Conservation (phyloP, 2,113 vertebrate species). For the Poecile atricapillus region DNA sequence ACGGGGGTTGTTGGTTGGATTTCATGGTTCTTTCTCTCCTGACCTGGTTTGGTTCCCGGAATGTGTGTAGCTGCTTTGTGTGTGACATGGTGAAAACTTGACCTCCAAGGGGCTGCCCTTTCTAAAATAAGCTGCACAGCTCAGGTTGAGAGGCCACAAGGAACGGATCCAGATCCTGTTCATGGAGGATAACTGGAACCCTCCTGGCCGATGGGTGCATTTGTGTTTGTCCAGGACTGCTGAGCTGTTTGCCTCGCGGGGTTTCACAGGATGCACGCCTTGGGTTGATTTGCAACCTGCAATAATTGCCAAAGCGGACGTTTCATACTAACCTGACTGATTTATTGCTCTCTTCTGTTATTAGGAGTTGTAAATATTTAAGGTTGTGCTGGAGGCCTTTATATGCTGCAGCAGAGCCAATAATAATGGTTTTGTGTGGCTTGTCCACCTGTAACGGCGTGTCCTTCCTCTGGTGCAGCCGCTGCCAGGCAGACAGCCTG, state of each 20-base stretch:
- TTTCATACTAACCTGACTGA: background rate
- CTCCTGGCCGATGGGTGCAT: rapidly evolving
- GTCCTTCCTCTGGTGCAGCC: background rate
- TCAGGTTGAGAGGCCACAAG: background rate
- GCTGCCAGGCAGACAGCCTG: background rate
- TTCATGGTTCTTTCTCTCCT: background rate
- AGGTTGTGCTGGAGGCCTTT: background rate
- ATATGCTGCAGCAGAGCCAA: background rate
- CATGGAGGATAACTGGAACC: background rate
- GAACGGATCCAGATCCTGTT: background rate
- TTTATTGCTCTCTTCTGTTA: background rate
- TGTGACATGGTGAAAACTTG: background rate
- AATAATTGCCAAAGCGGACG: background rate
- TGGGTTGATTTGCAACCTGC: background rate
- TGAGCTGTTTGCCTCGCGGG: background rate
- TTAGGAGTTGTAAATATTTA: background rate
- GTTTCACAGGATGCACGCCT: background rate
- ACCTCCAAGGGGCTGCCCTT: background rate
- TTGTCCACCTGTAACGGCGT: background rate
- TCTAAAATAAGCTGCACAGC: slow-evolving; percentile 8
- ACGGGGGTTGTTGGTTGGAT: background rate
- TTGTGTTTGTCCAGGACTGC: background rate
- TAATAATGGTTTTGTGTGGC: background rate
- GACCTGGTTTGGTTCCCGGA: background rate
- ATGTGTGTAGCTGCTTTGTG: background rate